Evolutionary conservation across 2,113 vertebrate species (phyloP).

Genomic region (Pteruthius melanotis): DNA sequence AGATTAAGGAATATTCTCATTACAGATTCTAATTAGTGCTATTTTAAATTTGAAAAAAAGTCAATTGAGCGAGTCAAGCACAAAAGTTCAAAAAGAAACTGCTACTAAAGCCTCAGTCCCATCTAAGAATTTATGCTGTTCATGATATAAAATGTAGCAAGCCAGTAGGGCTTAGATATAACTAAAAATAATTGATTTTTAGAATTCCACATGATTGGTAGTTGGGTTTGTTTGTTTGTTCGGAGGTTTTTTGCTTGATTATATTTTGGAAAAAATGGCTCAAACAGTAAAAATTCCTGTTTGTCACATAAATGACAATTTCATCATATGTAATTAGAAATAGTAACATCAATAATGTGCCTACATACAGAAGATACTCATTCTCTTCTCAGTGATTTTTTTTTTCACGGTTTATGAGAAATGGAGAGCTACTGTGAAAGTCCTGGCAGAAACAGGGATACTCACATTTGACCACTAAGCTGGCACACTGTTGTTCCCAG

Average conservation of each 20-base stretch:
- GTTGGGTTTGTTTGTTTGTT: neutral
- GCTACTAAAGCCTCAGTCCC: neutral
- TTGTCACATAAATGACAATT: neutral
- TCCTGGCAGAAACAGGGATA: neutral
- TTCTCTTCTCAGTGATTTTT: neutral
- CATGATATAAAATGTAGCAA: neutral
- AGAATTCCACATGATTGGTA: neutral
- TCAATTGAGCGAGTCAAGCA: neutral
- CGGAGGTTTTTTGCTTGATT: neutral
- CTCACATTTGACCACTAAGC: neutral
- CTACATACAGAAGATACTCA: neutral
- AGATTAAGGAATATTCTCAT: neutral
- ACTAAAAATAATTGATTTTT: neutral
- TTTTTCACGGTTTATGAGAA: neutral
- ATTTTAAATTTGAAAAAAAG: neutral
- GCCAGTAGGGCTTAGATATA: neutral
- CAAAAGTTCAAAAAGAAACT: neutral
- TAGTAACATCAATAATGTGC: neutral
- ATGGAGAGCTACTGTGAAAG: neutral
- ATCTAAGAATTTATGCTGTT: neutral
- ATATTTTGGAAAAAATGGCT: neutral
- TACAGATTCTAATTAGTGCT: neutral
- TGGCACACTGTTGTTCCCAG: neutral
- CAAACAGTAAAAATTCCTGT: neutral
- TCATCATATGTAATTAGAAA: neutral